Percentiles rank a stretch among this genome's conserved stretches.
These are phyloP conservation scores for Ptilodon capucinus DNA, from an alignment of 2,888 invertebrate species.

Conservation along the genomic window DNA sequence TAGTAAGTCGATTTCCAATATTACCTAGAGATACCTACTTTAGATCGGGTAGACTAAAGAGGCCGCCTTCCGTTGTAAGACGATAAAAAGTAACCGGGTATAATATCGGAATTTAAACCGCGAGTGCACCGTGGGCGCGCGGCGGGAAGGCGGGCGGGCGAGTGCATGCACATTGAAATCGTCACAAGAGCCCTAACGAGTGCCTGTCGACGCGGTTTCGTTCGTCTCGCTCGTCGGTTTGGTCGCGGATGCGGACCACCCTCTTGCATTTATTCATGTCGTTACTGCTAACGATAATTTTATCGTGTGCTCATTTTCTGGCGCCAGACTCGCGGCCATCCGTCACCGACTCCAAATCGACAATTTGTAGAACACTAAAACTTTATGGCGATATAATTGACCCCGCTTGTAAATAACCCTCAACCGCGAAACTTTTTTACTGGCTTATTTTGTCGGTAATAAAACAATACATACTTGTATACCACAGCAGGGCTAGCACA, in stretches of 20 bases:
- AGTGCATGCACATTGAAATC: constrained; percentile 40
- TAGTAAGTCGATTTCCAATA: too few species aligned
- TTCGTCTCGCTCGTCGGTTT: constrained; percentile 49
- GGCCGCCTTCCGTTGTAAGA: too few species aligned
- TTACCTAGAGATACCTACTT: too few species aligned
- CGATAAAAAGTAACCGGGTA: too few species aligned
- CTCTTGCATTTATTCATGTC: constrained; percentile 84
- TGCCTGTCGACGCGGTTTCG: constrained; percentile 45
- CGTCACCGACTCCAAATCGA: constrained; percentile 78
- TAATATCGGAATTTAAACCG: constrained; percentile 32
- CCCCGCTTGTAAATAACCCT: constrained; percentile 67
- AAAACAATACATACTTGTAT: too few species aligned
- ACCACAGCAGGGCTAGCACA: too few species aligned
- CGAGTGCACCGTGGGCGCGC: constrained; percentile 13
- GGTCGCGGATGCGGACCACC: constrained; percentile 64
- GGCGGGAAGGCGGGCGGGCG: constrained; percentile 9
- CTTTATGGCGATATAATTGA: constrained; percentile 80
- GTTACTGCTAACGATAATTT: constrained; percentile 84
- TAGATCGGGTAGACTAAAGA: too few species aligned
- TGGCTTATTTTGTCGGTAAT: constrained; percentile 47
- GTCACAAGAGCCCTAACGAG: constrained; percentile 75
- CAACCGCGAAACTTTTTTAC: constrained; percentile 54
- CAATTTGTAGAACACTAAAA: constrained; percentile 81
- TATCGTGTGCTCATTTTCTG: constrained; percentile 83
- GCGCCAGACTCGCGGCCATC: constrained; percentile 78